phyloP scores from a whole-genome alignment of 1,140 invertebrate genomes.

The Meloidogyne exigua region DNA sequence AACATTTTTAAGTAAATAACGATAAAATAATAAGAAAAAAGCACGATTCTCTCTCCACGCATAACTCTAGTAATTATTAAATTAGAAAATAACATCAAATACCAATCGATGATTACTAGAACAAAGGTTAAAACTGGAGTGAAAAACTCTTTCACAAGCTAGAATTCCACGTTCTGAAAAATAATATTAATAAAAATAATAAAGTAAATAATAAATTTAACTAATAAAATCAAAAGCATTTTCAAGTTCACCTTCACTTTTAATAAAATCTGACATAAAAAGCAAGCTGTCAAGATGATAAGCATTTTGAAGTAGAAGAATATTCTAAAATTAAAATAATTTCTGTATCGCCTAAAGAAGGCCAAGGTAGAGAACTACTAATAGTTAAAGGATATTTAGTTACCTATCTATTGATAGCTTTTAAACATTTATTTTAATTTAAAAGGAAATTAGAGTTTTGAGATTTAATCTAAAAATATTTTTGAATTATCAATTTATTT shows the following conservation, averaged over 20 bases:
- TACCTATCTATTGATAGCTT: too few species aligned
- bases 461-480: too few species aligned
- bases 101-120: conserved; percentile 38
- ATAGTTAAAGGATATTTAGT: too few species aligned
- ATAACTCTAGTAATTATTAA: conserved; percentile 21
- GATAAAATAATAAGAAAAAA: conserved; percentile 39
- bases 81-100: background rate
- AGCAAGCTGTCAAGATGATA: conserved; percentile 46
- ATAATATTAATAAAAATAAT: conserved; percentile 32
- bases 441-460: too few species aligned
- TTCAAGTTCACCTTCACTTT: conserved; percentile 43
- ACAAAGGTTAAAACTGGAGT: conserved; percentile 37
- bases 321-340: conserved; percentile 31
- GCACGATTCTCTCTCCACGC: conserved; percentile 42
- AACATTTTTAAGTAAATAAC: conserved; percentile 35
- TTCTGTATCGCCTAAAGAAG: conserved; percentile 1
- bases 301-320: conserved; percentile 39
- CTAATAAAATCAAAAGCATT: conserved; percentile 39
- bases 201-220: conserved; percentile 19
- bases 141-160: conserved; percentile 41
- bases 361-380: too few species aligned
- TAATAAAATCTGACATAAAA: conserved; percentile 37
- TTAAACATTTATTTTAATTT: too few species aligned
- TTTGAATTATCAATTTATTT: background rate
- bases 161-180: conserved; percentile 48